These are phyloP conservation scores for Zootoca vivipara DNA, from an alignment of 2,113 vertebrate genomes.

Conservation along the genomic window DNA sequence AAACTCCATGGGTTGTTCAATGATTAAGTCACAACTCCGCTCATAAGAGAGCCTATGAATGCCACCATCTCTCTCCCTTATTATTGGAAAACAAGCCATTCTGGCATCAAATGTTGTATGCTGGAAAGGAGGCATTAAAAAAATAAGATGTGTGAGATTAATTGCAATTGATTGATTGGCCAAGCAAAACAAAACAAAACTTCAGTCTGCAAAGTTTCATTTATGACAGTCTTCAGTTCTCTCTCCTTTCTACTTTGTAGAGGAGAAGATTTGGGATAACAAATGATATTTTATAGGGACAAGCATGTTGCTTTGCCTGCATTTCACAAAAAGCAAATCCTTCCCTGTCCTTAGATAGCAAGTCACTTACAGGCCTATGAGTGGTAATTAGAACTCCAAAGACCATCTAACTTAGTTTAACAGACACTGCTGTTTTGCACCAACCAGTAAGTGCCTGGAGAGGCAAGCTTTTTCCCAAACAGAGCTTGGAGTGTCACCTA, in stretches of 20 bases:
- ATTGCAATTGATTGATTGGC: background rate
- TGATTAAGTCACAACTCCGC: background rate
- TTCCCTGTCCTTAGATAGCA: background rate
- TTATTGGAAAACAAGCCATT: background rate
- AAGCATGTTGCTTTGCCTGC: background rate
- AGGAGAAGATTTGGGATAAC: background rate
- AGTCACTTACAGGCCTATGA: background rate
- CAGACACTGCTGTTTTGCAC: background rate
- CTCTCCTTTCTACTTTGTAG: background rate
- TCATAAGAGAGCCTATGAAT: background rate
- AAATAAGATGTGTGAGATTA: rapidly evolving
- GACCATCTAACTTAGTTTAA: background rate
- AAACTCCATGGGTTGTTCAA: background rate
- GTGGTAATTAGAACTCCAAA: background rate
- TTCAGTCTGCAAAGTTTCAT: background rate
- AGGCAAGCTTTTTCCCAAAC: slow-evolving; percentile 39
- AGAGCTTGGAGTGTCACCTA: background rate
- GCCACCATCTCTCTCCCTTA: background rate
- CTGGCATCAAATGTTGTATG: background rate
- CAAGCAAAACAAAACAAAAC: background rate
- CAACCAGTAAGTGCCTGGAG: background rate
- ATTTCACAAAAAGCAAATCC: slow-evolving; percentile 4
- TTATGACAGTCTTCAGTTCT: background rate
- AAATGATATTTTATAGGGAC: background rate
- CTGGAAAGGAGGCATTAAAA: too few species aligned